phyloP scores from a whole-genome alignment of 2,888 invertebrate genomes.

The Thymelicus lineola region DNA sequence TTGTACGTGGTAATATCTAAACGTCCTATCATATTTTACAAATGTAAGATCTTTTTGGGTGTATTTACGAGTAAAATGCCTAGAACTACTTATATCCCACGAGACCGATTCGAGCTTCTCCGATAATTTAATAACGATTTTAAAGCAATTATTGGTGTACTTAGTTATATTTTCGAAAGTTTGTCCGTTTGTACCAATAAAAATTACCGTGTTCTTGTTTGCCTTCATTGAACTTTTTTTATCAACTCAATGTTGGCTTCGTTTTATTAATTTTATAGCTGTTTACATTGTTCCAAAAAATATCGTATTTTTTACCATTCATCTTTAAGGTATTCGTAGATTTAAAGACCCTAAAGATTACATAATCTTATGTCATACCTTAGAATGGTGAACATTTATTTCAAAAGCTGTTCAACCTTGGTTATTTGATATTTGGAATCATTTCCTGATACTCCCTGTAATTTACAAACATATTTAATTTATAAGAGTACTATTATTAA shows the following conservation, averaged over 20 bases:
- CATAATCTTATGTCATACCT: slow-evolving; percentile 11
- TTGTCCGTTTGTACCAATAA: neutral
- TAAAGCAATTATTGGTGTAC: neutral
- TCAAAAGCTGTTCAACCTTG: slow-evolving; percentile 23
- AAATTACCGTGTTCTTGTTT: neutral
- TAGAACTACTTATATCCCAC: too few relatives aligned
- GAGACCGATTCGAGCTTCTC: too few relatives aligned
- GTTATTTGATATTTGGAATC: slow-evolving; percentile 20
- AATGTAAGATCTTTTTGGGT: too few relatives aligned
- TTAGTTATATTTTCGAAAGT: neutral
- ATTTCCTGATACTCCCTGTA: slow-evolving; percentile 26
- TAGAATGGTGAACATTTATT: slow-evolving; percentile 17
- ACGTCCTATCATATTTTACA: too few relatives aligned
- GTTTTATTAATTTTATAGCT: too few relatives aligned
- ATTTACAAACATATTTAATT: neutral
- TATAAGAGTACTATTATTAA: neutral
- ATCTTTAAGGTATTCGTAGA: too few relatives aligned
- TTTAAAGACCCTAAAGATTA: neutral
- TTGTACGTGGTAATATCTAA: too few relatives aligned
- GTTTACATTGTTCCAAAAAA: too few relatives aligned
- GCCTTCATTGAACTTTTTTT: slow-evolving; percentile 1
- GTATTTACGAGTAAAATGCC: too few relatives aligned
- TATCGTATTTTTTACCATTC: too few relatives aligned
- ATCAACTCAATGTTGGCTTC: neutral
- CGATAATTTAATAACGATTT: neutral